Conservation (phyloP, 2,113 vertebrate genomes). For the Serilophus lunatus region DNA sequence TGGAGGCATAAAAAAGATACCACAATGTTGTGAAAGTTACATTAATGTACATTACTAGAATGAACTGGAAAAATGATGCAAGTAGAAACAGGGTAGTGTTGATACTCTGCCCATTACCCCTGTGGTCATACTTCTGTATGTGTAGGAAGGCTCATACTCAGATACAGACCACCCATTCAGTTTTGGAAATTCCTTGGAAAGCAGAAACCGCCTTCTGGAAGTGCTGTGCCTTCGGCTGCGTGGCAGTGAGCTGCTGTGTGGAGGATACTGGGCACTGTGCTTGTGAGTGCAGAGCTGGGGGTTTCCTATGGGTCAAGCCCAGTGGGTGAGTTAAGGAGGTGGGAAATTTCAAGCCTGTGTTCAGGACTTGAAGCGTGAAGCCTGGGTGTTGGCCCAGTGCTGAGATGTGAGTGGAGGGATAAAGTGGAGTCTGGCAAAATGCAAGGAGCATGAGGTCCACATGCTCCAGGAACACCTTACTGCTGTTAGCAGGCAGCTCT, state of each 20-base stretch:
- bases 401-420: neutral
- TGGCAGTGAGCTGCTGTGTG: neutral
- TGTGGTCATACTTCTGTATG: neutral
- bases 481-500: neutral
- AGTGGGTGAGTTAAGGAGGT: neutral
- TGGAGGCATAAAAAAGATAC: neutral
- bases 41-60: neutral
- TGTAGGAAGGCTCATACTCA: neutral
- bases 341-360: neutral
- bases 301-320: neutral
- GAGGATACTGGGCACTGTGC: neutral
- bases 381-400: accelerated
- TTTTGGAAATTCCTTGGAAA: neutral
- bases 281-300: neutral
- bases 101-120: neutral
- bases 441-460: neutral
- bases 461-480: neutral
- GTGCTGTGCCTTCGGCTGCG: neutral
- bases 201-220: neutral
- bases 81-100: neutral
- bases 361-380: neutral
- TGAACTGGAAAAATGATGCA: neutral
- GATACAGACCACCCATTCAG: neutral
- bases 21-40: neutral
- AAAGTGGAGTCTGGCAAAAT: accelerated